These are phyloP conservation scores for Coelopa frigida DNA, from an alignment of 1,140 invertebrate genomes.

Conservation along the genomic window DNA sequence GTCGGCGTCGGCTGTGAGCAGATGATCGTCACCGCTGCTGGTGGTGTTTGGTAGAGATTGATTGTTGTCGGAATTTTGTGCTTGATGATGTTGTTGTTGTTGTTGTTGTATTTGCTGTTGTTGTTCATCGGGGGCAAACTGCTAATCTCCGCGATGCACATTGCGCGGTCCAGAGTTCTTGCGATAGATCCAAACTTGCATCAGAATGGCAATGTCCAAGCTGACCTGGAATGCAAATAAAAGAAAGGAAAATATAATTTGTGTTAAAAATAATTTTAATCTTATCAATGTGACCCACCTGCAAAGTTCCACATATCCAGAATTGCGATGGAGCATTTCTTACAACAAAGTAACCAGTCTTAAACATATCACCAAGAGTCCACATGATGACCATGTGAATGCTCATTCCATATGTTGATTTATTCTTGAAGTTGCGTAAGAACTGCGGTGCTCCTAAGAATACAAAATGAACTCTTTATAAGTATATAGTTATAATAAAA, in stretches of 20 bases:
- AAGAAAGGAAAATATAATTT: slow-evolving; percentile 2
- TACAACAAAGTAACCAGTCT: slow-evolving; percentile 92
- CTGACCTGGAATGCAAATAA: slow-evolving; percentile 26
- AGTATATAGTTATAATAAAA: not conserved
- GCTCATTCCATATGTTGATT: slow-evolving; percentile 69
- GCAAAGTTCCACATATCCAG: slow-evolving; percentile 87
- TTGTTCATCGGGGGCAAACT: slow-evolving; percentile 49
- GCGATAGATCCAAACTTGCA: slow-evolving; percentile 59
- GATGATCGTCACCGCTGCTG: slow-evolving; percentile 39
- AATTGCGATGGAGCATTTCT: slow-evolving; percentile 89
- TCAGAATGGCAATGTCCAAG: slow-evolving; percentile 48
- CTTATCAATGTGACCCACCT: slow-evolving; percentile 56
- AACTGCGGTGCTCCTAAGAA: slow-evolving; percentile 71
- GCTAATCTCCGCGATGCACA: slow-evolving; percentile 58
- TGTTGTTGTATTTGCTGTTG: slow-evolving; percentile 29
- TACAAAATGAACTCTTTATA: slow-evolving; percentile 8
- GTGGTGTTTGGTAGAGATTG: slow-evolving; percentile 33
- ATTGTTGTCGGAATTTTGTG: slow-evolving; percentile 35
- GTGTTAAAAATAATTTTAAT: not conserved
- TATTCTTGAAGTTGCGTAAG: slow-evolving; percentile 69
- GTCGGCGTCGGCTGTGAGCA: slow-evolving; percentile 35
- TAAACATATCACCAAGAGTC: slow-evolving; percentile 92
- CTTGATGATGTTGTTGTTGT: slow-evolving; percentile 13
- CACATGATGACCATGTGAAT: slow-evolving; percentile 94
- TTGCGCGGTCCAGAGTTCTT: slow-evolving; percentile 54